phyloP scores from a whole-genome alignment of 2,888 invertebrate genomes.

The Parelbella ahira region DNA sequence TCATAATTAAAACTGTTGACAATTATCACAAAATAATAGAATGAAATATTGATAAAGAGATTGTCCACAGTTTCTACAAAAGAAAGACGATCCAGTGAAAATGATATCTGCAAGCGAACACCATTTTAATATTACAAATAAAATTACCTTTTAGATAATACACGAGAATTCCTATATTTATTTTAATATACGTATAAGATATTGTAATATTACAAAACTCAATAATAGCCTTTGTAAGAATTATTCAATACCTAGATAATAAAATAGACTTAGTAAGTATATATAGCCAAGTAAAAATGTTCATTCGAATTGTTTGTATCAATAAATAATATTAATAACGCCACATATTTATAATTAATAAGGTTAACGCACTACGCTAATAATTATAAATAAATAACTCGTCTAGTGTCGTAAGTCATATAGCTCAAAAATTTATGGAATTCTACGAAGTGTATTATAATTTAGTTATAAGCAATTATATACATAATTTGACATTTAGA shows the following conservation, averaged over 20 bases:
- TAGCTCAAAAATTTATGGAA: slow-evolving; percentile 73
- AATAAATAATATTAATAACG: slow-evolving; percentile 34
- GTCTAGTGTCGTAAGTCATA: slow-evolving; percentile 49
- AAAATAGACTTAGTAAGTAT: slow-evolving; percentile 44
- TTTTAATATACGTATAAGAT: slow-evolving; percentile 61
- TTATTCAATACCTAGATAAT: slow-evolving; percentile 46
- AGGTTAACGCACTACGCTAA: slow-evolving; percentile 63
- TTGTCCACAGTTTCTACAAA: slow-evolving; percentile 42
- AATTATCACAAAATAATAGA: too few species aligned
- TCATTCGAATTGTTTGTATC: slow-evolving; percentile 40
- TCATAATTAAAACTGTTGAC: too few species aligned
- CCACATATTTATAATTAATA: slow-evolving; percentile 47
- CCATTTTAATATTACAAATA: slow-evolving; percentile 71
- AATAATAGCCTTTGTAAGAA: slow-evolving; percentile 65
- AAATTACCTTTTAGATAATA: slow-evolving; percentile 60
- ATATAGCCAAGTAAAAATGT: slow-evolving; percentile 24
- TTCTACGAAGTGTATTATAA: slow-evolving; percentile 61
- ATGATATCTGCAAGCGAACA: slow-evolving; percentile 74
- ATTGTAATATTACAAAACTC: slow-evolving; percentile 53
- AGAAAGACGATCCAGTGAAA: slow-evolving; percentile 56
- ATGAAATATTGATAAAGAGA: too few species aligned
- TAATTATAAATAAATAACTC: slow-evolving; percentile 39
- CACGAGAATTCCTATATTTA: slow-evolving; percentile 63
- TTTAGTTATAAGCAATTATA: slow-evolving; percentile 37
- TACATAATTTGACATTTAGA: slow-evolving; percentile 19